Base-by-base conservation (phyloP, 2,797 vertebrate species). In the Pangasius sanitwongsei region DNA sequence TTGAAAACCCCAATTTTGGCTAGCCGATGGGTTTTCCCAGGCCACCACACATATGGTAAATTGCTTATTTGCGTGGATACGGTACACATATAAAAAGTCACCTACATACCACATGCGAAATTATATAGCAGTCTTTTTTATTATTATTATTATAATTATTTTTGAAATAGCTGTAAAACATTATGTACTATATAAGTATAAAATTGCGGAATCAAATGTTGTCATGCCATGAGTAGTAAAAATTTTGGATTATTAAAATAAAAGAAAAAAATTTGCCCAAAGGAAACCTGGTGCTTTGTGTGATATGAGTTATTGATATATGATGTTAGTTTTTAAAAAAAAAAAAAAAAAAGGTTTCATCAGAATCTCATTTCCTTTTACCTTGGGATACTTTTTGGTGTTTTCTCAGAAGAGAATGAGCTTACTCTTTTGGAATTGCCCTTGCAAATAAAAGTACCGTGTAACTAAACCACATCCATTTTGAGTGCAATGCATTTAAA, bases 401-500 rank as follows among this genome's bases (percentile, higher is more conserved):
- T 75, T 57, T 72, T 34, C 6, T 7, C 50, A 16, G 1, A 67
- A 84, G 8, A n/a, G 28, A 67, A 53, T 53, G 11, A 41, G 34
- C n/a, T 81, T 65, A n/a, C 78, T 83, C n/a, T 69, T 41, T 57
- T 50, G 20, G 80, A 72, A 50, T 72, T 74, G 44, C n/a, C 41
- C 69, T 59, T 69, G 61, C 55, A 75, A 78, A 88, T 88, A 88
- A 88, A 88, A 88, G 59, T 84, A 13, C 57, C 2, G 3, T 41
- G 23, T 75, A 18, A 65, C n/a, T 37, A 75, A 75, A 50, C 81
- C 7, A 20, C 63, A 41, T 59, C 50, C 9, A 7, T 34, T 48
- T 82, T 28, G 48, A 18, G 61, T 70, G 48, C 4, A 6, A 8
- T 20, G 53, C 15, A 8, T 37, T 72, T 82, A 9, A 34, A 16